Percentiles rank a stretch among this genome's conserved stretches.
Conservation (phyloP, 2,888 invertebrate species). For the Shargacucullia verbasci region DNA sequence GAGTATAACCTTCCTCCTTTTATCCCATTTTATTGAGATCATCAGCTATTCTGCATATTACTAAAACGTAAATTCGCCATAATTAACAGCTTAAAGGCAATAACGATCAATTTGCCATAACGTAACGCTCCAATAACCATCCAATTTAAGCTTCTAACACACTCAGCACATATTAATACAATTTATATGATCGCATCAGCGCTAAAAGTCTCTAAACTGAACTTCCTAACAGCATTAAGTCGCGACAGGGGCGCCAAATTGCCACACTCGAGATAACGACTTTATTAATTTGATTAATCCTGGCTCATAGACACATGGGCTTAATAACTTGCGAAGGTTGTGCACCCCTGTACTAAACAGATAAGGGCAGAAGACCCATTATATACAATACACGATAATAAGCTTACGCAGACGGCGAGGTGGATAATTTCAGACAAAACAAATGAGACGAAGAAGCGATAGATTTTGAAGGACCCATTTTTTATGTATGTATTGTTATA, state of each 20-base stretch:
- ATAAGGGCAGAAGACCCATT: too few relatives aligned
- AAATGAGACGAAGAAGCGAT: too few relatives aligned
- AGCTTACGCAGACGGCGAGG: too few relatives aligned
- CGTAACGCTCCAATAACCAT: slow-evolving; percentile 33
- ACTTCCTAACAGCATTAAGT: slow-evolving; percentile 60
- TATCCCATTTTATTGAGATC: too few relatives aligned
- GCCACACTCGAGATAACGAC: slow-evolving; percentile 75
- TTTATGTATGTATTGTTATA: too few relatives aligned
- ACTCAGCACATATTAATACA: slow-evolving; percentile 48
- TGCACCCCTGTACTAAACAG: slow-evolving; percentile 36
- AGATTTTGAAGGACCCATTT: too few relatives aligned
- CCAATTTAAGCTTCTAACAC: slow-evolving; percentile 27
- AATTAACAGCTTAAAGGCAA: slow-evolving; percentile 23
- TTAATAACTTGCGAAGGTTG: slow-evolving; percentile 62
- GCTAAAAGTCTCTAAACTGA: slow-evolving; percentile 55
- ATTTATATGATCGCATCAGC: slow-evolving; percentile 54
- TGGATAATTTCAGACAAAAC: too few relatives aligned
- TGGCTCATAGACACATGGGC: slow-evolving; percentile 65
- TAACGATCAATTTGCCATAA: slow-evolving; percentile 33
- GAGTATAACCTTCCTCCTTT: too few relatives aligned
- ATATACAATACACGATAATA: too few relatives aligned
- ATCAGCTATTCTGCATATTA: too few relatives aligned
- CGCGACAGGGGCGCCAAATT: slow-evolving; percentile 65
- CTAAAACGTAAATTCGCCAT: background rate
- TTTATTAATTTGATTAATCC: slow-evolving; percentile 80